These are phyloP conservation scores for Merops nubicus DNA, from an alignment of 2,113 vertebrate genomes.

Conservation along the genomic window DNA sequence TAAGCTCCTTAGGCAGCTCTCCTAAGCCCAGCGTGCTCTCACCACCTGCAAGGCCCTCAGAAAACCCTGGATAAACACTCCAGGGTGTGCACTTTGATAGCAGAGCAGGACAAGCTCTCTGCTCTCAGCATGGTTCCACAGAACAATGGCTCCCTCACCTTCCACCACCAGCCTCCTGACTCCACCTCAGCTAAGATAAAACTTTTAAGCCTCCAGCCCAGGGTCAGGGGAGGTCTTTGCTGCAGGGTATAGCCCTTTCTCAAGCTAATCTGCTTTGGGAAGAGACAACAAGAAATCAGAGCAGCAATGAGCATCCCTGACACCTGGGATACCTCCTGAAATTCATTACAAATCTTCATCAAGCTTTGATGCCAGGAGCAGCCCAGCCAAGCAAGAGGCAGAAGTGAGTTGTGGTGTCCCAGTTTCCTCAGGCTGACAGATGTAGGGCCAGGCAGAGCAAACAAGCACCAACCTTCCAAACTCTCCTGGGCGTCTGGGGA, in stretches of 20 bases:
- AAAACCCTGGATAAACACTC: background rate
- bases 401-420: fast-evolving
- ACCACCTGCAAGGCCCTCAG: background rate
- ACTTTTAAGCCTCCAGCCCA: background rate
- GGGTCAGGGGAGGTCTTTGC: background rate
- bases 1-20: background rate
- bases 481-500: slow-evolving; percentile 93
- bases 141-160: too few relatives aligned
- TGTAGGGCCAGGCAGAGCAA: fast-evolving
- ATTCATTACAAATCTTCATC: background rate
- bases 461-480: slow-evolving; percentile 85
- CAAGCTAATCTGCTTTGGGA: background rate
- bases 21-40: background rate
- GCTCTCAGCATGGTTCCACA: too few relatives aligned
- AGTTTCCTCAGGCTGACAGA: too few relatives aligned
- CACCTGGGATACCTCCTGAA: background rate
- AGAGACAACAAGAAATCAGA: background rate
- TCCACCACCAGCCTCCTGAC: fast-evolving
- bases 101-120: background rate
- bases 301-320: background rate
- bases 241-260: background rate
- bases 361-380: fast-evolving
- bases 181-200: background rate
- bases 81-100: fast-evolving
- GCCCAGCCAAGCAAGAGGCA: background rate